Evolutionary conservation across 2,797 vertebrate species (phyloP).

Genomic region (Telmatherina bonti): DNA sequence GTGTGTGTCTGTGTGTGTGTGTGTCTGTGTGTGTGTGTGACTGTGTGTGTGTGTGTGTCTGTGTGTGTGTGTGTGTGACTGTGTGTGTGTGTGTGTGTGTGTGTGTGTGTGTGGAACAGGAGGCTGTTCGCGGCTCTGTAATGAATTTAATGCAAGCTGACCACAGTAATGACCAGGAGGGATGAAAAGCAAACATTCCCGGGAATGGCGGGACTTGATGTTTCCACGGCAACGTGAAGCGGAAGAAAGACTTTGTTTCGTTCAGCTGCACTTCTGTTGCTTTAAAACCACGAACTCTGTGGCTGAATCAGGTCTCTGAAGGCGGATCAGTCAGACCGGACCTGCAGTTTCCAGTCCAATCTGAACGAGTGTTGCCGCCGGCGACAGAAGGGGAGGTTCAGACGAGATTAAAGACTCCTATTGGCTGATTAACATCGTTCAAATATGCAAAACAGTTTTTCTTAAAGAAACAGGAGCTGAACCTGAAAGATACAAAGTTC

Average conservation of each 20-base stretch:
- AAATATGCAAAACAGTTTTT: too few relatives aligned
- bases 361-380: too few relatives aligned
- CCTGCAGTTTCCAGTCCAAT: too few relatives aligned
- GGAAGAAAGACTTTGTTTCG: slow-evolving; percentile 42
- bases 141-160: slow-evolving; percentile 73
- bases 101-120: slow-evolving; percentile 22
- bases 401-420: too few relatives aligned
- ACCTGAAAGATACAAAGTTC: too few relatives aligned
- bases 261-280: neutral
- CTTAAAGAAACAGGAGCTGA: too few relatives aligned
- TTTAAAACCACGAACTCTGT: slow-evolving; percentile 11
- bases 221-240: slow-evolving; percentile 38
- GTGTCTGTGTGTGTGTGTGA: slow-evolving; percentile 23
- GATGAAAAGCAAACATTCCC: slow-evolving; percentile 52
- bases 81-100: too few relatives aligned
- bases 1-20: slow-evolving; percentile 27
- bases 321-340: too few relatives aligned
- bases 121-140: slow-evolving; percentile 54
- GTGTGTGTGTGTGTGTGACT: slow-evolving; percentile 19
- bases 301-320: too few relatives aligned
- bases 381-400: too few relatives aligned
- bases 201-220: slow-evolving; percentile 43
- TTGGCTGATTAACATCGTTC: too few relatives aligned
- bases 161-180: slow-evolving; percentile 65
- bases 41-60: slow-evolving; percentile 30